Evolutionary conservation across 2,113 vertebrate genomes (phyloP).

Genomic region (Anarhynchus alexandrinus): DNA sequence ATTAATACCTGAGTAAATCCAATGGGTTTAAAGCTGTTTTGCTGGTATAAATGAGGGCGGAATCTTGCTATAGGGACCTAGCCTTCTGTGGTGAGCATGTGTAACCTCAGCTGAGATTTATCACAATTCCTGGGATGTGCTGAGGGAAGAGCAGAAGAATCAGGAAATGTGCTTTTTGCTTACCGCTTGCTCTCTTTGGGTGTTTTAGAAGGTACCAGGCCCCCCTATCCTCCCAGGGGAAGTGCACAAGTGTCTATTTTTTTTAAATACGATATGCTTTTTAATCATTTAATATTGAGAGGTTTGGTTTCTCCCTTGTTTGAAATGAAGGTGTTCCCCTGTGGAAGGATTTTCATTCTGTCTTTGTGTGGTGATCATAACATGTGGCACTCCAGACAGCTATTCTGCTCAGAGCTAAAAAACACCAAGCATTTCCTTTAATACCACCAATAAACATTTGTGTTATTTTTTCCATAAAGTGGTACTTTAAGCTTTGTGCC

Average conservation of each 20-base stretch:
- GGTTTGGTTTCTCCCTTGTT: neutral
- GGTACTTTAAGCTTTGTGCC: neutral
- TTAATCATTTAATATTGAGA: neutral
- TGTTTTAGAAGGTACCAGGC: neutral
- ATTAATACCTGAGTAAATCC: neutral
- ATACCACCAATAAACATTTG: slow-evolving; percentile 32
- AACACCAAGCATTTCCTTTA: slow-evolving; percentile 1
- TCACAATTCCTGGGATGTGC: neutral
- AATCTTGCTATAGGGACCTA: neutral
- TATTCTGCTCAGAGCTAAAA: slow-evolving; percentile 30
- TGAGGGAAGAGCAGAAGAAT: neutral
- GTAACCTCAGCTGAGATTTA: neutral
- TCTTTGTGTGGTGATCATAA: slow-evolving; percentile 24
- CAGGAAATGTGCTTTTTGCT: neutral
- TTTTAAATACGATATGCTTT: neutral
- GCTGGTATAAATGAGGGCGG: neutral
- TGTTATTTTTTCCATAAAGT: neutral
- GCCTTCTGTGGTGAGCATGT: neutral
- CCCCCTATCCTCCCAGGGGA: neutral
- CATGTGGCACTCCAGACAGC: slow-evolving; percentile 19
- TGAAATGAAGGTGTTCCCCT: neutral
- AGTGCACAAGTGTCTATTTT: neutral
- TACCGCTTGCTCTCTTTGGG: neutral
- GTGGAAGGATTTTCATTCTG: slow-evolving; percentile 6
- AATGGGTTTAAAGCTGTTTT: neutral